Evolutionary conservation across 2,113 vertebrate species (phyloP), one percentile per base, ranked within the genome.

Genomic region (Pristiophorus japonicus): DNA sequence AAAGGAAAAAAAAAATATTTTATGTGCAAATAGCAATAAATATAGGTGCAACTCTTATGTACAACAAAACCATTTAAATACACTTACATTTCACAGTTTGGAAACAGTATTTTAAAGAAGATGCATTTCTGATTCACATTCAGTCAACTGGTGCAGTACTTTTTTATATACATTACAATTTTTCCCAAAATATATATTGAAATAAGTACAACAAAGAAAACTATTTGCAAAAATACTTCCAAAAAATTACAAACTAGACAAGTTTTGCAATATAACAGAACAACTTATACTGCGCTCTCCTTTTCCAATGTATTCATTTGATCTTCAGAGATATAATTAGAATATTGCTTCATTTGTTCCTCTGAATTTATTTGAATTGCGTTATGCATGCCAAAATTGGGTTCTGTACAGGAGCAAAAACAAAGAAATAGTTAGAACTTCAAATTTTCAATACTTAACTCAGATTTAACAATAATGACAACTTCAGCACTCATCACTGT

Each of bases 21-120:
- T 65, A 92, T 92, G 88, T 92, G 88, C 55, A 92, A 92, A 92
- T 63, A 38, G 88, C 59, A 92, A 92, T 92, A 92, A 92, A 65
- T 92, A 92, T 92, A 38, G 6, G 34, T 92, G 88, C 59, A 92
- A 92, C 20, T 22, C 30, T 63, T 92, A 63, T 2, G 16, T 81
- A 81, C 16, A 42, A 63, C 30, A 63, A 63, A 92, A 92, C 63
- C 34, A 34, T 3, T 92, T 65, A 38, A 92, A 92, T n/a, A 91
- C 16, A 38, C 38, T 18, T 18, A 63, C 59, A 65, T 92, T 92
- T 92, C 59, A 63, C 59, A 59, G n/a, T 63, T 63, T 92, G 88
- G 14, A 92, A 65, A 63, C 14, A 63, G 65, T 6, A 63, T 16
- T 62, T 92, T 42, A 63, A 91, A 63, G n/a, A 42, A 81, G 34